Conservation (phyloP, 2,113 vertebrate species). For the Brachypteracias leptosomus region DNA sequence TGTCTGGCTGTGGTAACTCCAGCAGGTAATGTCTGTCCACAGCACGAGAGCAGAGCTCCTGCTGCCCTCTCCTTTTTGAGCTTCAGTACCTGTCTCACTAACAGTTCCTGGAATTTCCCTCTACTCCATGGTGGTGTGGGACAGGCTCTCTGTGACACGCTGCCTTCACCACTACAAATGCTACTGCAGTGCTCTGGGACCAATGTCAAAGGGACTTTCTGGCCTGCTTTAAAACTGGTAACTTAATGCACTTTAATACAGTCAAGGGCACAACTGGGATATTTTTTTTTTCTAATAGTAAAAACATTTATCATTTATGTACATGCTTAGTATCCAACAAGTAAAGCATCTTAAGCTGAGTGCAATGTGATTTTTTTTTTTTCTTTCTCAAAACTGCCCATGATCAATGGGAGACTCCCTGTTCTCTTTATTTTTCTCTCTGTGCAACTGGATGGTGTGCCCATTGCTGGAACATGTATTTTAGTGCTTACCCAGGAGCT, state of each 20-base stretch:
- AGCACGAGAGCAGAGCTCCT: neutral
- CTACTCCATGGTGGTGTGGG: neutral
- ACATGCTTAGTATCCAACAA: conserved; percentile 15
- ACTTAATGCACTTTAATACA: conserved; percentile 74
- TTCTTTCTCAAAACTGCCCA: conserved; percentile 19
- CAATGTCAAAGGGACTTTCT: conserved; percentile 56
- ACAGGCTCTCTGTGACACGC: neutral
- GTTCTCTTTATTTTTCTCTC: neutral
- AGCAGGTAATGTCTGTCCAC: neutral
- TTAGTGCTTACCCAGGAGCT: conserved; percentile 12
- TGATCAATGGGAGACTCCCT: neutral
- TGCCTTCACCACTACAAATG: conserved; percentile 11
- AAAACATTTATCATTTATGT: conserved; percentile 10
- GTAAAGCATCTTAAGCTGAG: neutral
- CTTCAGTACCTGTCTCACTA: neutral
- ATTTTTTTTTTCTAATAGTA: conserved; percentile 42
- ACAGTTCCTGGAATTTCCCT: neutral
- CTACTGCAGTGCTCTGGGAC: conserved; percentile 60
- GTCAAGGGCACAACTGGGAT: conserved; percentile 66
- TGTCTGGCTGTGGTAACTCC: neutral
- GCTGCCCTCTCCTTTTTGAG: neutral
- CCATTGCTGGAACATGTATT: neutral
- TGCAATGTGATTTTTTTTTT: neutral
- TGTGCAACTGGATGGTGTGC: conserved; percentile 10
- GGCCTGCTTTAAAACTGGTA: conserved; percentile 38